phyloP scores from a whole-genome alignment of 35 echinoderm and acorn worm species.

The Hemicentrotus pulcherrimus region DNA sequence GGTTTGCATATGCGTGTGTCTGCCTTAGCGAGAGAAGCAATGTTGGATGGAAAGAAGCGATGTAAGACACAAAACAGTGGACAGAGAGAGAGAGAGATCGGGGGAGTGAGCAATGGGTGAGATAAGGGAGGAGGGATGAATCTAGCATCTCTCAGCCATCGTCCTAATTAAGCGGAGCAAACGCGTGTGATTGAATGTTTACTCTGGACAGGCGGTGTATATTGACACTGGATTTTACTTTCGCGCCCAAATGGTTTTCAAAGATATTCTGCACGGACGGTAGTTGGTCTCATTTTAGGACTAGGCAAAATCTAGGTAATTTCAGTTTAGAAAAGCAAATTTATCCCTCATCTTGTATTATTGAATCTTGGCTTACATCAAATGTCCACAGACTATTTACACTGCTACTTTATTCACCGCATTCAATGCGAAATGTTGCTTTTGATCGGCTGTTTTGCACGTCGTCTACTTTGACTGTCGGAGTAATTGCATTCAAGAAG shows the following conservation, averaged over 20 bases:
- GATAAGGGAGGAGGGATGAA: not conserved
- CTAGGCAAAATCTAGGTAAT: not conserved
- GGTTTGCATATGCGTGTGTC: no score
- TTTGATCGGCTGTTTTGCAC: no score
- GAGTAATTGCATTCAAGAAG: no score
- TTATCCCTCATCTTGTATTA: not conserved
- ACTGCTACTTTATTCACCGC: no score
- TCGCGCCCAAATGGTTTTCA: constrained; percentile 20
- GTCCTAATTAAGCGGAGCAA: constrained; percentile 36
- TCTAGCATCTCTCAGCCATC: not conserved
- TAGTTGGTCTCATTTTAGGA: not conserved
- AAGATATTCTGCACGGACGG: not conserved
- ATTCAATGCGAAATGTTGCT: no score
- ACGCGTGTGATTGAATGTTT: constrained; percentile 29
- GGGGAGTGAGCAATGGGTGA: not conserved
- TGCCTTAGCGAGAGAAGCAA: no score
- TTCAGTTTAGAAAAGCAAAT: not conserved
- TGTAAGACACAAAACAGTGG: not conserved
- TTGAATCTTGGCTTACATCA: no score
- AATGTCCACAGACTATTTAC: no score
- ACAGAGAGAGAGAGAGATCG: not conserved
- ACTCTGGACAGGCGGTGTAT: constrained; percentile 37
- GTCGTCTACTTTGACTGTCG: no score
- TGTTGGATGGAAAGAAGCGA: not conserved
- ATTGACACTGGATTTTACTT: constrained; percentile 31